Conservation (phyloP, 64 coral and sea anemone genomes). For the Montipora efflorescens region DNA sequence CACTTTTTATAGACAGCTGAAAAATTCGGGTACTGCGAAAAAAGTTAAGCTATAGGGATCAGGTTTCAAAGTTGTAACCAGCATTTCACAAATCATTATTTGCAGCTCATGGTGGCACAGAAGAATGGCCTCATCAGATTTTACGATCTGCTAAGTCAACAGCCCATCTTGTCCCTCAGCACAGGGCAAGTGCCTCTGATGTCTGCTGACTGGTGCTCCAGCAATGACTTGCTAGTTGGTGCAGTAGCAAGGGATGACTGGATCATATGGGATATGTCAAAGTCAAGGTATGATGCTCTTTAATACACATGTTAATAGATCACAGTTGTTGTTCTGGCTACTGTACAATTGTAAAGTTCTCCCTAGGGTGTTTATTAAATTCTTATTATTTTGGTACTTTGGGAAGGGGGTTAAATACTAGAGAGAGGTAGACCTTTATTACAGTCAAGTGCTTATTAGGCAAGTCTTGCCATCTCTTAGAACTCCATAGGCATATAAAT, state of each 20-base stretch:
- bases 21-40: not conserved
- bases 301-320: not conserved
- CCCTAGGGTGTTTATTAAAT: too few species aligned
- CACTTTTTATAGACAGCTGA: not conserved
- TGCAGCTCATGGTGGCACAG: constrained; percentile 94
- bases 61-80: too few species aligned
- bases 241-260: constrained; percentile 91
- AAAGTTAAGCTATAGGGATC: too few species aligned
- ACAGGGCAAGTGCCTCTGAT: constrained; percentile 75
- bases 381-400: too few species aligned
- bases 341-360: too few species aligned
- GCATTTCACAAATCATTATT: not conserved
- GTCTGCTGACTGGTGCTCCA: constrained; percentile 88
- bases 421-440: too few species aligned
- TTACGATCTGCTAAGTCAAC: constrained; percentile 96
- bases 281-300: constrained; percentile 81
- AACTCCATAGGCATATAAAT: too few species aligned
- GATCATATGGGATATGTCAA: constrained; percentile 95
- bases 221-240: constrained; percentile 83
- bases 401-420: too few species aligned
- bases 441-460: too few species aligned
- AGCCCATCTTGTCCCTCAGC: constrained; percentile 94
- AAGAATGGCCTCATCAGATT: constrained; percentile 94
- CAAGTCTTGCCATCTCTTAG: too few species aligned
- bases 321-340: too few species aligned